A percentile compares a stretch with the other conserved stretches of the same genome.
These are phyloP conservation scores for Epiblema foenella DNA, from an alignment of 2,888 invertebrate genomes.

Conservation along the genomic window DNA sequence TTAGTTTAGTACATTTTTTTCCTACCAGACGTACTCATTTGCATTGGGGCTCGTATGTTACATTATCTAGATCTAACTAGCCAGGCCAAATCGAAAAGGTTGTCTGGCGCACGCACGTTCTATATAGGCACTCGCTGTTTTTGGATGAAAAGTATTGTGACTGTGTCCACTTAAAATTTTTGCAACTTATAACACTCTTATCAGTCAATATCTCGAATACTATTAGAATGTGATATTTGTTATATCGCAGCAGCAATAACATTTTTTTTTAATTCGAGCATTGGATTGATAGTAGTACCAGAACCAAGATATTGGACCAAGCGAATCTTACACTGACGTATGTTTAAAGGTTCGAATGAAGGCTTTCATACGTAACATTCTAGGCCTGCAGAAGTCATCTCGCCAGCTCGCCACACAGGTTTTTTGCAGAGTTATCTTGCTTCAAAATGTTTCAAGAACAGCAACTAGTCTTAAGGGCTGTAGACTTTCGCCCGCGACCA, in stretches of 20 bases:
- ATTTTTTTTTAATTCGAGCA: too few relatives aligned
- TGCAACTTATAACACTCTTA: not conserved
- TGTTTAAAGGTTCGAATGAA: not conserved
- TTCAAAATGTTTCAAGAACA: constrained; percentile 25
- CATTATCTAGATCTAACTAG: too few relatives aligned
- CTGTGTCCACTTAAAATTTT: not conserved
- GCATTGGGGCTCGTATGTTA: too few relatives aligned
- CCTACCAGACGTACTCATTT: too few relatives aligned
- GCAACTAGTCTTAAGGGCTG: constrained; percentile 38
- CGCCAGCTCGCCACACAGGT: not conserved
- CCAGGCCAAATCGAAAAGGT: constrained; percentile 1
- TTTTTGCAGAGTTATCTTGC: not conserved
- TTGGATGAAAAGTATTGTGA: not conserved
- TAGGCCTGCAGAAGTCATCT: not conserved
- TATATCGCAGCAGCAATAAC: too few relatives aligned
- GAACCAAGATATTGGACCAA: not conserved
- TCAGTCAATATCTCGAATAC: too few relatives aligned
- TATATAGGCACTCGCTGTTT: too few relatives aligned
- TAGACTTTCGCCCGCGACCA: constrained; percentile 38
- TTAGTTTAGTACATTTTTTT: too few relatives aligned
- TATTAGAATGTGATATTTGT: too few relatives aligned
- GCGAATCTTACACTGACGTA: not conserved
- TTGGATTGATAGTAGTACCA: too few relatives aligned
- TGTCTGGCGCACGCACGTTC: constrained; percentile 12
- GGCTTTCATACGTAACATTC: not conserved